Percentiles rank a stretch among this genome's conserved stretches.
phyloP scores from a whole-genome alignment of 2,888 invertebrate species.

The Nephrotoma appendiculata region DNA sequence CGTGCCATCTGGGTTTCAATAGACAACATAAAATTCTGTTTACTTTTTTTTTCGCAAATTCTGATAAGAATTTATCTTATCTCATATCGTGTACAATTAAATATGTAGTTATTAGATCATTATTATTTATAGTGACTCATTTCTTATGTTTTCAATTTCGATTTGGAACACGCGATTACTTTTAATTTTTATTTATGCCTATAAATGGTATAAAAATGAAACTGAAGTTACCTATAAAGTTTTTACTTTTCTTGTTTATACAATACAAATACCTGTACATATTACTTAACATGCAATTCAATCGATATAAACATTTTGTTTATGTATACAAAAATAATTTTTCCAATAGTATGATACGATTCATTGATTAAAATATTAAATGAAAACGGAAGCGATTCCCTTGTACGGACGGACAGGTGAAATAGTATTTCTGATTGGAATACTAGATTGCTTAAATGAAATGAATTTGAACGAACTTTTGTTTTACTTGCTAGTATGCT shows the following conservation, averaged over 20 bases:
- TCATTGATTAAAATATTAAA: neutral
- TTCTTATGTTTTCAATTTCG: neutral
- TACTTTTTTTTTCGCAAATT: neutral
- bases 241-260: neutral
- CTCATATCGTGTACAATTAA: neutral
- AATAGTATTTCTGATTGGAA: neutral
- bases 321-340: neutral
- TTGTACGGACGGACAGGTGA: neutral
- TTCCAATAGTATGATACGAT: neutral
- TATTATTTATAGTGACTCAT: neutral
- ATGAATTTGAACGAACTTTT: no score
- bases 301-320: neutral
- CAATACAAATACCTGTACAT: neutral
- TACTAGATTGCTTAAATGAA: neutral
- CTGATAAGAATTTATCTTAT: neutral
- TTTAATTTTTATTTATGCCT: neutral
- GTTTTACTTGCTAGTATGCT: neutral
- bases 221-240: neutral
- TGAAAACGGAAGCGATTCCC: neutral
- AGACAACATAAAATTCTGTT: neutral
- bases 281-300: neutral
- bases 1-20: neutral
- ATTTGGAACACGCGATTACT: neutral
- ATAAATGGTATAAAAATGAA: constrained; percentile 1
- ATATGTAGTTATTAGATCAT: neutral